Evolutionary conservation across 2,888 invertebrate genomes (phyloP).

Genomic region (Leptinotarsa rubiginosa): DNA sequence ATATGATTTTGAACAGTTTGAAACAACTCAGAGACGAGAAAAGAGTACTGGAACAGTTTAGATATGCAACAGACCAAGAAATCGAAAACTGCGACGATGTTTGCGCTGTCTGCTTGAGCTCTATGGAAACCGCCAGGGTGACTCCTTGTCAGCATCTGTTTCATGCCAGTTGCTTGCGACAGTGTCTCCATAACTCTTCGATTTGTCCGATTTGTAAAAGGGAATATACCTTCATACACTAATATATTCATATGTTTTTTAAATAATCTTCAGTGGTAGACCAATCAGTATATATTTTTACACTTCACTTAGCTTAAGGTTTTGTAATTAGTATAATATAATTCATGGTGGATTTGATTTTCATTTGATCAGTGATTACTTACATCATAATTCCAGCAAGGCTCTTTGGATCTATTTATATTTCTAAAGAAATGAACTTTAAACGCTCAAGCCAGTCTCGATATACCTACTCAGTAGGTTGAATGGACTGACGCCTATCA

Average conservation of each 20-base stretch:
- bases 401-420: too few species aligned
- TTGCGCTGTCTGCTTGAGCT: conserved; percentile 81
- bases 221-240: conserved; percentile 67
- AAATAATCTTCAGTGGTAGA: conserved; percentile 22
- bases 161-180: conserved; percentile 81
- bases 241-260: conserved; percentile 15
- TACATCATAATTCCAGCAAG: too few species aligned
- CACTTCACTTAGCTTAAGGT: conserved; percentile 27
- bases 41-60: conserved; percentile 72
- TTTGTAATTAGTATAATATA: conserved; percentile 24
- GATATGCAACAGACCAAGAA: conserved; percentile 75
- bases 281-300: conserved; percentile 34
- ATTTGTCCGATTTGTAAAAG: conserved; percentile 83
- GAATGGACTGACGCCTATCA: too few species aligned
- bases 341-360: too few species aligned
- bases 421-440: too few species aligned
- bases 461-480: too few species aligned
- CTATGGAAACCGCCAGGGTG: conserved; percentile 78
- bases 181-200: conserved; percentile 77
- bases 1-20: conserved; percentile 71
- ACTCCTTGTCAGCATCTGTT: conserved; percentile 86
- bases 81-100: conserved; percentile 79
- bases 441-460: too few species aligned
- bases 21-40: conserved; percentile 72
- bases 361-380: too few species aligned